phyloP scores from a whole-genome alignment of 2,113 vertebrate species.

The Gambusia holbrooki region DNA sequence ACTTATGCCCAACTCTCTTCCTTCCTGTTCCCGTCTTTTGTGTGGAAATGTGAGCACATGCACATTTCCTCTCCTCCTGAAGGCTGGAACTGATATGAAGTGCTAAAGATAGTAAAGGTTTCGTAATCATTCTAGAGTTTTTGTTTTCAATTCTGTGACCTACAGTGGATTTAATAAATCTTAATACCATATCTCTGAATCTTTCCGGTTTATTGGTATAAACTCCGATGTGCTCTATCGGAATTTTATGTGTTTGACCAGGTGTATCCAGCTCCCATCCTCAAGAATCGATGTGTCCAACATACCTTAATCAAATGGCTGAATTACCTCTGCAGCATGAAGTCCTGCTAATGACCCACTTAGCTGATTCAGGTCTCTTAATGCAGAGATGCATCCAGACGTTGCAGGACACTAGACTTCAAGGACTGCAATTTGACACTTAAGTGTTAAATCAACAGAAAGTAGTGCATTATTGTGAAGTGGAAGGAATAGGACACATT shows the following conservation, averaged over 20 bases:
- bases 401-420: background rate
- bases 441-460: background rate
- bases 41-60: constrained; percentile 31
- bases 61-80: constrained; percentile 29
- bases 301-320: background rate
- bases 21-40: constrained; percentile 46
- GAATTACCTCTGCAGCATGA: background rate
- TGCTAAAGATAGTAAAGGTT: constrained; percentile 19
- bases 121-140: constrained; percentile 22
- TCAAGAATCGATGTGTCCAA: no score
- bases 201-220: background rate
- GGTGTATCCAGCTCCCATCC: no score
- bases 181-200: background rate
- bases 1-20: constrained; percentile 69
- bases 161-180: background rate
- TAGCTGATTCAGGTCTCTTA: background rate
- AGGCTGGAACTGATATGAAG: constrained; percentile 40
- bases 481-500: background rate
- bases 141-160: constrained; percentile 5
- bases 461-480: background rate
- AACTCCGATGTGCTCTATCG: background rate
- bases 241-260: no score
- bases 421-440: background rate
- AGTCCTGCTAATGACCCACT: background rate
- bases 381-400: background rate